Base-by-base conservation (phyloP, 2,888 invertebrate species). In the Platypus cylindrus region DNA sequence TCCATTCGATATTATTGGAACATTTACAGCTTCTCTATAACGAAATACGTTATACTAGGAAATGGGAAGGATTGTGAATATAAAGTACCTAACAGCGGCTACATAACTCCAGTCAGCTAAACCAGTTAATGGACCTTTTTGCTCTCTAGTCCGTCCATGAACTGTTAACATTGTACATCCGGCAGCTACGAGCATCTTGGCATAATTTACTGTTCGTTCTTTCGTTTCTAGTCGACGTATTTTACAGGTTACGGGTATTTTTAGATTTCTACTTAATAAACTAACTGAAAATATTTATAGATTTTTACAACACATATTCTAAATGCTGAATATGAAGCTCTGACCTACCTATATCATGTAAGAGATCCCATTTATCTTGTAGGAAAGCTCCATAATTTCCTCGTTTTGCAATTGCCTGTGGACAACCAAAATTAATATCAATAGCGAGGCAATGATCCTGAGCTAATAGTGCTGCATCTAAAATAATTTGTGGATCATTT, bases 1-100 rank as follows among this genome's bases (percentile, higher is more conserved):
- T 11, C 98, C 97, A 67, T 98, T 98, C 16, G 95, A 93, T 58
- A 97, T 78, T 54, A 98, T 86, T 9, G 98, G 97, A 52, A 98
- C 81, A 41, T 73, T 77, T 15, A 97, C 75, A 38, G 78, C 76
- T 47, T 86, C 72, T 52, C 89, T 90, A 55, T 38, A 66, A n/a
- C n/a, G n/a, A n/a, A n/a, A n/a, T n/a, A n/a, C 20, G 5, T 20
- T 20, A 20, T n/a, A n/a, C n/a, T n/a, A n/a, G n/a, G n/a, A n/a
- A n/a, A n/a, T n/a, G n/a, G n/a, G n/a, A n/a, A n/a, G n/a, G n/a
- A n/a, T n/a, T n/a, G n/a, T n/a, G n/a, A n/a, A n/a, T n/a, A n/a
- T 16, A 5, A 23, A 22, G 25, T 63, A 89, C 81, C 84, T 84
- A 30, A 97, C 82, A 48, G 85, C 87, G 62, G 76, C 82, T 38